Evolutionary conservation across 2,888 invertebrate species (phyloP).

Genomic region (Zygogramma bicolorata): DNA sequence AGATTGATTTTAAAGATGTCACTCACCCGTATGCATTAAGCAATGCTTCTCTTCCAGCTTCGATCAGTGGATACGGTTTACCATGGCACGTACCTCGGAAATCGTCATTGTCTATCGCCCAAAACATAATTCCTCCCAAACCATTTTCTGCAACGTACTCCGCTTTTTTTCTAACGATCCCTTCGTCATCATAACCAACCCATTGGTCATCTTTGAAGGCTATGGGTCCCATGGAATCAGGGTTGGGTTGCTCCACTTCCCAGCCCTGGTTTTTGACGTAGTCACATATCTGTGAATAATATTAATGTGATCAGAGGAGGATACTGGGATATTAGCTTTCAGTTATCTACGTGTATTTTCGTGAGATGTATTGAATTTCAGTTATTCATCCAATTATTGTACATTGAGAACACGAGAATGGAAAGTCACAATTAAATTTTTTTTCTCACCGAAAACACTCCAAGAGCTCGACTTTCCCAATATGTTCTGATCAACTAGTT

Average conservation of each 20-base stretch:
- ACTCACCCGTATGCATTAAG: conserved; percentile 75
- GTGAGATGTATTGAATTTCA: too few species aligned
- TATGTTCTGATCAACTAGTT: too few species aligned
- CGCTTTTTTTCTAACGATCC: conserved; percentile 85
- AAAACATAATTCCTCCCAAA: conserved; percentile 92
- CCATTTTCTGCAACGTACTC: conserved; percentile 87
- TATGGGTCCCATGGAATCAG: conserved; percentile 89
- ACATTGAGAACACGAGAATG: too few species aligned
- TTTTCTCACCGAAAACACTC: too few species aligned
- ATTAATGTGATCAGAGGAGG: too few species aligned
- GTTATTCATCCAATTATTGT: too few species aligned
- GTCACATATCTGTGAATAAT: conserved; percentile 82
- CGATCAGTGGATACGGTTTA: conserved; percentile 90
- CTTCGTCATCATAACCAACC: conserved; percentile 93
- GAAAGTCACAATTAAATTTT: too few species aligned
- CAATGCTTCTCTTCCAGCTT: conserved; percentile 88
- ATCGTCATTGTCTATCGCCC: conserved; percentile 95
- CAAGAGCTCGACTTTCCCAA: too few species aligned
- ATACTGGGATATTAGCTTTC: too few species aligned
- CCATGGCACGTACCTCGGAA: conserved; percentile 91
- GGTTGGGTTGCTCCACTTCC: conserved; percentile 85
- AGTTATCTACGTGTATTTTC: too few species aligned
- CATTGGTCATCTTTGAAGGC: conserved; percentile 90
- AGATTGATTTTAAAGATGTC: background rate
- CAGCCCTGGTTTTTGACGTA: conserved; percentile 81